These are phyloP conservation scores for Orchestia grillus DNA, from an alignment of 1,140 invertebrate species.

Conservation along the genomic window DNA sequence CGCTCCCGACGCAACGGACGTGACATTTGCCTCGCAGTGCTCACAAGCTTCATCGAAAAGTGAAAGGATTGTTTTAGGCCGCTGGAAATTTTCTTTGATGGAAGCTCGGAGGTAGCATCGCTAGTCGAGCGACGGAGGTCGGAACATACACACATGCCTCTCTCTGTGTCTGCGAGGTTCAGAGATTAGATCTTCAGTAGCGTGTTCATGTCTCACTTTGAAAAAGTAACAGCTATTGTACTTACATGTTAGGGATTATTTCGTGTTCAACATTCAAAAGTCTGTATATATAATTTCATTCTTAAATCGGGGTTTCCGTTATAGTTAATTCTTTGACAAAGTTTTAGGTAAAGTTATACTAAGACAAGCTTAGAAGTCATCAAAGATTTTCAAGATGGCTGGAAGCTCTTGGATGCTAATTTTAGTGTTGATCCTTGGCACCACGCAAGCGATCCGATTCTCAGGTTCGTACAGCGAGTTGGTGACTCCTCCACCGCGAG, in stretches of 20 bases:
- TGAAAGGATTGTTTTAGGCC: conserved; percentile 36
- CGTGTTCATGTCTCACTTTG: background rate
- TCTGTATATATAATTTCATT: background rate
- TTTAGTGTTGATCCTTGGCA: background rate
- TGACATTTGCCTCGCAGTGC: background rate
- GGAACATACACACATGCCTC: background rate
- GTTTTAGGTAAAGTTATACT: background rate
- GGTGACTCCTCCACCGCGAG: background rate
- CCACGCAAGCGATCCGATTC: background rate
- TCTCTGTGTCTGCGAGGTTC: background rate
- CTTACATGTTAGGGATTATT: background rate
- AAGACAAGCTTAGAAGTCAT: background rate
- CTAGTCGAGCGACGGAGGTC: background rate
- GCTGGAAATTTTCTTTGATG: conserved; percentile 20
- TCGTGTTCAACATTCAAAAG: background rate
- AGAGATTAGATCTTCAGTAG: background rate
- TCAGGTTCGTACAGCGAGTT: background rate
- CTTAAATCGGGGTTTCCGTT: background rate
- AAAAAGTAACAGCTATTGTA: background rate
- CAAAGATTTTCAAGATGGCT: background rate
- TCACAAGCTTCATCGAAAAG: background rate
- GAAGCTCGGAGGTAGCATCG: background rate
- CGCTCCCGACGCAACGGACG: conserved; percentile 54
- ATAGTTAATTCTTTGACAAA: background rate
- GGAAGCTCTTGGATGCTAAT: background rate